A percentile compares a stretch with the other conserved stretches of the same genome.
phyloP scores from a whole-genome alignment of 1,140 invertebrate genomes.

The Pseudomyrmex pallidus region DNA sequence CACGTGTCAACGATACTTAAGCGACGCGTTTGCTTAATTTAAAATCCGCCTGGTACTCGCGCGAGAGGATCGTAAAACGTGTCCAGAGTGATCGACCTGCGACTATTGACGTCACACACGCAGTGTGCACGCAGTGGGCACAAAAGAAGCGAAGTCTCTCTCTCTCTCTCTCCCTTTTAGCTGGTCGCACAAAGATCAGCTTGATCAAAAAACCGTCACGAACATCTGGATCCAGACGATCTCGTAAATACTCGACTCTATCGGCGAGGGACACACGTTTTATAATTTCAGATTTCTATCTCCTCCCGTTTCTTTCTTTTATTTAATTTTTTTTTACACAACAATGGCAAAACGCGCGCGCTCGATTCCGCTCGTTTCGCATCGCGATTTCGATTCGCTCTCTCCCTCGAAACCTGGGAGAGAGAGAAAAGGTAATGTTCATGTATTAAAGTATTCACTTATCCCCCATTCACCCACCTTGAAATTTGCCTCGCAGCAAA shows the following conservation, averaged over 20 bases:
- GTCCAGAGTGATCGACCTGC: constrained; percentile 53
- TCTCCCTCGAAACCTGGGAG: neutral
- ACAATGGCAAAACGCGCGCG: neutral
- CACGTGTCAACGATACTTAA: constrained; percentile 48
- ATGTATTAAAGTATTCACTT: constrained; percentile 57
- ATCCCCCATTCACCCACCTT: constrained; percentile 43
- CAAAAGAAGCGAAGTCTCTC: constrained; percentile 43
- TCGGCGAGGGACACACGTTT: neutral
- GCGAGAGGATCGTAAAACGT: constrained; percentile 48
- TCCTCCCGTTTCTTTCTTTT: too few species aligned
- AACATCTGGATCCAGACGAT: constrained; percentile 69
- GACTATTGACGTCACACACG: constrained; percentile 40
- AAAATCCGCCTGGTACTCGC: constrained; percentile 52
- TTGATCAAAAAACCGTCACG: constrained; percentile 68
- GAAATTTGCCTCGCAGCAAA: constrained; percentile 40
- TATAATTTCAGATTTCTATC: too few species aligned
- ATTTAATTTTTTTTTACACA: neutral
- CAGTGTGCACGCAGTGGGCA: neutral
- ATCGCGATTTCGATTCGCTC: constrained; percentile 7
- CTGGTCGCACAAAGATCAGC: constrained; percentile 61
- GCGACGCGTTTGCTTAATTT: constrained; percentile 34
- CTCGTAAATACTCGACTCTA: constrained; percentile 34
- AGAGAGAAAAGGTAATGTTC: constrained; percentile 19
- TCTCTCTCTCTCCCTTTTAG: constrained; percentile 65
- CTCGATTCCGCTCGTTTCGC: neutral